phyloP scores from a whole-genome alignment of 2,113 vertebrate genomes.

The Oenanthe oenanthe region DNA sequence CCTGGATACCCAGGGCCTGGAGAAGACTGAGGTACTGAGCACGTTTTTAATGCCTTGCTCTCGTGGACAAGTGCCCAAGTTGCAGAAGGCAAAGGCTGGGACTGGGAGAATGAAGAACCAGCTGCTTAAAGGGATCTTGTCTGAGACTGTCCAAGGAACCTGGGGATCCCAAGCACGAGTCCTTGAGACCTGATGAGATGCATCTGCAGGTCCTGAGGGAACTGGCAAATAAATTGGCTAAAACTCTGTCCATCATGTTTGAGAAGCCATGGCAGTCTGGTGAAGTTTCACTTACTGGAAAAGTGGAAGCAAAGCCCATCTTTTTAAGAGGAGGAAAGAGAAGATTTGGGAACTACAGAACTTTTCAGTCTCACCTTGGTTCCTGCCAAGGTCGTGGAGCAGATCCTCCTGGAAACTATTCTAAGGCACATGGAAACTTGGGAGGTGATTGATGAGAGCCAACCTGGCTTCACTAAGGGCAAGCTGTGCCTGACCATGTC shows the following conservation, averaged over 20 bases:
- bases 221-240: not conserved
- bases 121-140: not conserved
- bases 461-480: not conserved
- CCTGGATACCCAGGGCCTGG: not conserved
- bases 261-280: not conserved
- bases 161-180: not conserved
- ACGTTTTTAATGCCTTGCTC: not conserved
- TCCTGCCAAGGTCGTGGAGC: not conserved
- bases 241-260: too few species aligned
- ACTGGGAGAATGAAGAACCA: not conserved
- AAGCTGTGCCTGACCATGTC: not conserved
- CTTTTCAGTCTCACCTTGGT: not conserved
- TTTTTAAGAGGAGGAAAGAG: not conserved
- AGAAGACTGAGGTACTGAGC: not conserved
- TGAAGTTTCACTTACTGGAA: not conserved
- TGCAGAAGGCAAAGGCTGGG: not conserved
- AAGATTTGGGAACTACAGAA: not conserved
- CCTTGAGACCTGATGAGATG: not conserved
- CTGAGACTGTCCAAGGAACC: not conserved
- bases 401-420: not conserved
- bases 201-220: not conserved
- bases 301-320: not conserved
- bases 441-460: not conserved
- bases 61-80: not conserved
- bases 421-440: not conserved